Percentiles rank a stretch among this genome's conserved stretches.
These are phyloP conservation scores for Scaptomyza cyrtandrae DNA, from an alignment of 2,888 invertebrate genomes.

Conservation along the genomic window DNA sequence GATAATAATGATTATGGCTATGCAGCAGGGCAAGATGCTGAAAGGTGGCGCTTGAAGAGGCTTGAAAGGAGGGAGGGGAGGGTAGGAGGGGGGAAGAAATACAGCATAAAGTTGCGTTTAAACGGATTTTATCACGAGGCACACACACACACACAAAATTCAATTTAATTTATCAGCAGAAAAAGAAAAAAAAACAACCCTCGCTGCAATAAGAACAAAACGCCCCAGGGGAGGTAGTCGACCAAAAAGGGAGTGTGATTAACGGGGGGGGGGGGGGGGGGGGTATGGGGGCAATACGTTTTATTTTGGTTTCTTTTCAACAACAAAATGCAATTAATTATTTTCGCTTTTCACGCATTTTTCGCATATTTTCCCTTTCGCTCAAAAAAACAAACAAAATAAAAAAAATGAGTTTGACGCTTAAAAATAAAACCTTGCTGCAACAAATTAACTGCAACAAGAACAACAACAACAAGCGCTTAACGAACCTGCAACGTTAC, in stretches of 20 bases:
- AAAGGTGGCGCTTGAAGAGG: not conserved
- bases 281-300: not conserved
- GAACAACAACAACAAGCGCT: not conserved
- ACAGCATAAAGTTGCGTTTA: slow-evolving; percentile 65
- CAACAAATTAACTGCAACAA: not conserved
- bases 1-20: slow-evolving; percentile 33
- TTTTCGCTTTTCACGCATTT: slow-evolving; percentile 31
- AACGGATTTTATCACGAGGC: slow-evolving; percentile 71
- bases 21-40: too few species aligned
- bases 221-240: not conserved
- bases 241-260: not conserved
- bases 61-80: not conserved
- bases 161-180: slow-evolving; percentile 72
- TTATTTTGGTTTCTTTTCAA: slow-evolving; percentile 6
- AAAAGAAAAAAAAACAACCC: slow-evolving; percentile 42
- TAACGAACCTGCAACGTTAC: slow-evolving; percentile 7
- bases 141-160: slow-evolving; percentile 52
- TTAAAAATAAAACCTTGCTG: too few species aligned
- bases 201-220: not conserved
- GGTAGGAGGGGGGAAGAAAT: not conserved
- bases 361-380: not conserved
- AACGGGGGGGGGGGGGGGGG: not conserved
- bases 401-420: not conserved
- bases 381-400: too few species aligned
- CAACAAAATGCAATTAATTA: slow-evolving; percentile 67